Conservation (phyloP, 2,797 vertebrate species). For the Octomys mimax region DNA sequence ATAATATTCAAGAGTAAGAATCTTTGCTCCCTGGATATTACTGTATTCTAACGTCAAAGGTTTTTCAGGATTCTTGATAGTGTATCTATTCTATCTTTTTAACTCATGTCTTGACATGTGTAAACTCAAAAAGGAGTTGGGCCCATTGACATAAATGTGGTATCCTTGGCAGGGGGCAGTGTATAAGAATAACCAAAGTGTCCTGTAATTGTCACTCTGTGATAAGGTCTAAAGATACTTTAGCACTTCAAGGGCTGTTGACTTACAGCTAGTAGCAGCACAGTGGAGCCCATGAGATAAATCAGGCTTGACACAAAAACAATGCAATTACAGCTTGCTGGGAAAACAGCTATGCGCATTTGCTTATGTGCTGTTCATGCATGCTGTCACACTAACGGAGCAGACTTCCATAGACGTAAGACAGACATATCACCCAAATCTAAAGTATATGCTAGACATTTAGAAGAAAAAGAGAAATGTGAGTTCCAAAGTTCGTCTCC, state of each 20-base stretch:
- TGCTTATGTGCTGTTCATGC: neutral
- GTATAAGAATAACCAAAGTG: neutral
- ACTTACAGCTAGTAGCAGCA: neutral
- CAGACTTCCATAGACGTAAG: neutral
- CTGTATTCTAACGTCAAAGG: neutral
- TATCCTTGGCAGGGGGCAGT: accelerated
- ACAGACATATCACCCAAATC: neutral
- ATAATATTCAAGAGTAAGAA: neutral
- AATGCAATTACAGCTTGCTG: slow-evolving; percentile 12
- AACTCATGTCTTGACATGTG: neutral
- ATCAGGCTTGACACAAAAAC: neutral
- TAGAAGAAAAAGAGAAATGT: slow-evolving; percentile 7
- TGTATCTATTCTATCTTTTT: neutral
- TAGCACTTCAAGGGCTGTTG: neutral
- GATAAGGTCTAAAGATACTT: neutral
- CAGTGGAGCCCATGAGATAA: neutral
- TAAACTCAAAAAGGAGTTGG: neutral
- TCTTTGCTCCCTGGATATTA: neutral
- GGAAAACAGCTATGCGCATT: neutral
- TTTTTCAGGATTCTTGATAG: neutral
- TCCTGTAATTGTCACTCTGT: neutral
- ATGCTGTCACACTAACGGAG: neutral
- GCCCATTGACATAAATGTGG: neutral
- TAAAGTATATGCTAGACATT: neutral
- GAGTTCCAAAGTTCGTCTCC: neutral